Evolutionary conservation across 2,113 vertebrate species (phyloP).

Genomic region (Thermophis baileyi): DNA sequence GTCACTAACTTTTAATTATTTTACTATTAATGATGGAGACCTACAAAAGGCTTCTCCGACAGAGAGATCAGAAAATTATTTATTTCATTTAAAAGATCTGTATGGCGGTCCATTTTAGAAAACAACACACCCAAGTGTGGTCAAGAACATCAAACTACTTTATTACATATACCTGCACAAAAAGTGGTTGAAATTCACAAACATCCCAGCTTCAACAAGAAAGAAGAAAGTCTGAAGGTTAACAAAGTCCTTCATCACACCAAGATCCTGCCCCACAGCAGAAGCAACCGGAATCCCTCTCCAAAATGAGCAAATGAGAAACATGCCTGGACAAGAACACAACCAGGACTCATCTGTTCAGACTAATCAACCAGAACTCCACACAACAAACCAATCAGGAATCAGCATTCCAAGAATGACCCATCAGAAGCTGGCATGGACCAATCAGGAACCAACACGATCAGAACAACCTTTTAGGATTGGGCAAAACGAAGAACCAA

Average conservation of each 20-base stretch:
- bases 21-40: background rate
- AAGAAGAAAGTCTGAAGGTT: background rate
- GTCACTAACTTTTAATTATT: background rate
- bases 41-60: background rate
- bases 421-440: background rate
- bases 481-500: background rate
- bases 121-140: background rate
- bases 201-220: background rate
- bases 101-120: background rate
- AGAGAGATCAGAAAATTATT: background rate
- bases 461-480: background rate
- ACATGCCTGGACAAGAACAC: background rate
- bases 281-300: background rate
- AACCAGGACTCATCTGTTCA: background rate
- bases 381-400: background rate
- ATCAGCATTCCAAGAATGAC: background rate
- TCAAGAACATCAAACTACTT: background rate
- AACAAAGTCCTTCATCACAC: background rate
- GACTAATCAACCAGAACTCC: background rate
- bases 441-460: background rate
- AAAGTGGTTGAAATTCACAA: background rate
- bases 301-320: background rate
- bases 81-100: background rate
- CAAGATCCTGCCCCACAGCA: background rate
- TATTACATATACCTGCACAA: background rate